Percentiles rank a stretch among this genome's conserved stretches.
Evolutionary conservation across 2,113 vertebrate species (phyloP).

Genomic region (Abramis brama): DNA sequence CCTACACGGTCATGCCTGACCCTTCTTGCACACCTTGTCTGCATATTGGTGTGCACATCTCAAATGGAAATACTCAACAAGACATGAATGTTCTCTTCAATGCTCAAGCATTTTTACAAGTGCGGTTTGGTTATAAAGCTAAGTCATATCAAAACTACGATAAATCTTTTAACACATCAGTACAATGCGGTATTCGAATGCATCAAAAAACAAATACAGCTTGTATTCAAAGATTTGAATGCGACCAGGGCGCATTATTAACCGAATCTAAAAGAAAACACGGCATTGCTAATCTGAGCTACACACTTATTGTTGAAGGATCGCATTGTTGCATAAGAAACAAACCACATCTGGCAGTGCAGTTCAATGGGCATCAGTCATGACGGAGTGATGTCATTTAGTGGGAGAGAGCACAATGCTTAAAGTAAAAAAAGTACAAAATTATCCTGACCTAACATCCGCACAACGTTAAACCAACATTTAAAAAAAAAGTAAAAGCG

Average conservation of each 20-base stretch:
- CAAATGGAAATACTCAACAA: slow-evolving; percentile 2
- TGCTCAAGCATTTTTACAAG: background rate
- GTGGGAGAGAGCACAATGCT: slow-evolving; percentile 17
- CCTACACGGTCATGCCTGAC: background rate
- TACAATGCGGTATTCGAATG: background rate
- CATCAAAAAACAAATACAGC: background rate
- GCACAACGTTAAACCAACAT: slow-evolving; percentile 13
- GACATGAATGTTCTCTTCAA: background rate
- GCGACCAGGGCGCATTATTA: background rate
- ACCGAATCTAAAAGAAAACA: slow-evolving; percentile 20
- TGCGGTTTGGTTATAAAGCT: background rate
- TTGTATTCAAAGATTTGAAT: slow-evolving; percentile 21
- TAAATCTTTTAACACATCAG: slow-evolving; percentile 16
- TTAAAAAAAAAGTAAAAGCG: background rate
- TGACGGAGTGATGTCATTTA: slow-evolving; percentile 19
- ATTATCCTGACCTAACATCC: background rate
- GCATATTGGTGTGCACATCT: background rate
- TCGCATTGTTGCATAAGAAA: slow-evolving; percentile 23
- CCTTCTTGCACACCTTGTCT: slow-evolving; percentile 21
- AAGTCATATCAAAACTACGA: background rate
- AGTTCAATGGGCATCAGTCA: slow-evolving; percentile 25
- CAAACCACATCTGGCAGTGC: slow-evolving; percentile 21
- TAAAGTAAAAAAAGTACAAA: slow-evolving; percentile 2
- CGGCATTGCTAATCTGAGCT: slow-evolving; percentile 9
- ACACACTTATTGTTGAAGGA: slow-evolving; percentile 19